Conservation (phyloP, 2,888 invertebrate species). For the Nymphalis c-album region DNA sequence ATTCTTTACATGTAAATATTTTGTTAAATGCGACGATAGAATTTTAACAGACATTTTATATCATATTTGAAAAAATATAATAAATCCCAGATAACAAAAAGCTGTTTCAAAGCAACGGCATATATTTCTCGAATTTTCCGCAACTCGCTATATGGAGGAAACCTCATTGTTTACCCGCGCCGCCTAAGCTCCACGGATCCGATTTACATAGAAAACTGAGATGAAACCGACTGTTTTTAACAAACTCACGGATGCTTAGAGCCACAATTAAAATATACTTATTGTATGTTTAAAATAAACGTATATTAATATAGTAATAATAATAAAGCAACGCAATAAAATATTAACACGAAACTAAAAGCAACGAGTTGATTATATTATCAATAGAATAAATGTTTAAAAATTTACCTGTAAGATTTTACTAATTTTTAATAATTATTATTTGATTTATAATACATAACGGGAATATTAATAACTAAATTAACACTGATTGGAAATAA, state of each 20-base stretch:
- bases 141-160: constrained; percentile 31
- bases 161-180: constrained; percentile 41
- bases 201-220: constrained; percentile 63
- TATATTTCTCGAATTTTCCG: constrained; percentile 35
- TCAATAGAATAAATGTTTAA: no score
- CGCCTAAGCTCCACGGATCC: constrained; percentile 52
- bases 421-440: no score
- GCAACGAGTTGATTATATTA: not conserved
- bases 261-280: constrained; percentile 18
- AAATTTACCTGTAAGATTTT: no score
- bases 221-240: constrained; percentile 43
- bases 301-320: not conserved
- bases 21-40: not conserved
- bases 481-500: no score
- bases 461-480: no score
- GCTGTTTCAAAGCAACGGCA: constrained; percentile 23
- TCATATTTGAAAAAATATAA: constrained; percentile 10
- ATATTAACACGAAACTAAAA: not conserved
- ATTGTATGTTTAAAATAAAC: not conserved
- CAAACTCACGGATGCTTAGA: constrained; percentile 21
- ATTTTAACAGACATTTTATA: not conserved
- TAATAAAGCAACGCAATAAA: no score
- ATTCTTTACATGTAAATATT: no score
- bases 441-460: no score
- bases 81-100: constrained; percentile 18